These are phyloP conservation scores for Podarcis muralis DNA, from an alignment of 2,113 vertebrate species.

Conservation along the genomic window DNA sequence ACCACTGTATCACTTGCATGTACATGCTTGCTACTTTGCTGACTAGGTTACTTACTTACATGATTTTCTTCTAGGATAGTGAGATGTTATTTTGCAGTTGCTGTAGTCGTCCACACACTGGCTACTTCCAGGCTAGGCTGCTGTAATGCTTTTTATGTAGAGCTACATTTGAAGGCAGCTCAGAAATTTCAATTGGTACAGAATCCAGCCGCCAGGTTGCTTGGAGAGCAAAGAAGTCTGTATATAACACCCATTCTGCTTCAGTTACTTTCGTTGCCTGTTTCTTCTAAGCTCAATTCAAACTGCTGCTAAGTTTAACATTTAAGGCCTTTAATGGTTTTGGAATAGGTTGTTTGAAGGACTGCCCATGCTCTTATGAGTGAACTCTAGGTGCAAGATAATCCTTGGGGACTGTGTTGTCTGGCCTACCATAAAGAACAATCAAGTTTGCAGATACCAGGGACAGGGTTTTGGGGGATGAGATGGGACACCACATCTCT, in stretches of 20 bases:
- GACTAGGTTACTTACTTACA: background rate
- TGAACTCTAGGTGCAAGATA: background rate
- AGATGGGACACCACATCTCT: background rate
- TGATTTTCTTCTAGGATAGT: background rate
- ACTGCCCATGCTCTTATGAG: background rate
- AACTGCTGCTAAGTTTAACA: too few species aligned
- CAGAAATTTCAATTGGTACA: background rate
- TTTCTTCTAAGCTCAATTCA: too few species aligned
- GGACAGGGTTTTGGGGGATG: background rate
- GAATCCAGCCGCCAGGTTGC: background rate
- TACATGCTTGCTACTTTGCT: background rate
- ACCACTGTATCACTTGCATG: background rate
- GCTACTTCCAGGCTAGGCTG: background rate
- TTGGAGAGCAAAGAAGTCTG: background rate
- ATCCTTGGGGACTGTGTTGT: background rate
- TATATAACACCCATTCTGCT: background rate
- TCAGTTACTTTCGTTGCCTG: background rate
- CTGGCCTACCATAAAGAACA: background rate
- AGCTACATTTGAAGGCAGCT: background rate
- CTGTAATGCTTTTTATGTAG: background rate
- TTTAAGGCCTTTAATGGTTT: background rate
- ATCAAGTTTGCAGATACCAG: background rate
- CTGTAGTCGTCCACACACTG: background rate
- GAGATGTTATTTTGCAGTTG: background rate
- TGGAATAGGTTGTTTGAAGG: background rate